Evolutionary conservation across 1,140 invertebrate genomes (phyloP).

Genomic region (Drosophila sechellia): DNA sequence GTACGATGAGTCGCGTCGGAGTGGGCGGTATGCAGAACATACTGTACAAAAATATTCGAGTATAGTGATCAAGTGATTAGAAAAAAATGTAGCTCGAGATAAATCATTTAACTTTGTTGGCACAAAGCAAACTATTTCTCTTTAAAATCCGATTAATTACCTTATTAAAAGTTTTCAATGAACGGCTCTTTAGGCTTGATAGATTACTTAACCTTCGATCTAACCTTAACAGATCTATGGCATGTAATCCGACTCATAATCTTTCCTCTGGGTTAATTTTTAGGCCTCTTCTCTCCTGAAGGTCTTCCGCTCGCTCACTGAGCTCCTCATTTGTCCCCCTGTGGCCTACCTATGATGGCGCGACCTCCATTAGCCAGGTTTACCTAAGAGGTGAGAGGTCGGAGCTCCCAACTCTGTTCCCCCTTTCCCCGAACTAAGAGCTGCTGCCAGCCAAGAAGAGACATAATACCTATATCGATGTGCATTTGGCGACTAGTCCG

Average conservation of each 20-base stretch:
- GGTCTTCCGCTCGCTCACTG: not conserved
- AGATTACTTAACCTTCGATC: not conserved
- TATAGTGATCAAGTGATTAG: too few relatives aligned
- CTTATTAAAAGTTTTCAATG: too few relatives aligned
- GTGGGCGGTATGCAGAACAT: not conserved
- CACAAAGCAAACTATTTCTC: too few relatives aligned
- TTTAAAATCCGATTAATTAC: too few relatives aligned
- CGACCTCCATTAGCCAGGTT: conserved; percentile 7
- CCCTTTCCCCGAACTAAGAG: not conserved
- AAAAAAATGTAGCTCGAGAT: too few relatives aligned
- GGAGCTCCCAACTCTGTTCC: not conserved
- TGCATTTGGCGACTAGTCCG: conserved; percentile 22
- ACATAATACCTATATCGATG: conserved; percentile 47
- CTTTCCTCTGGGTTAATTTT: not conserved
- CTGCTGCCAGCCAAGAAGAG: conserved; percentile 20
- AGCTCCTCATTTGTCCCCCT: not conserved
- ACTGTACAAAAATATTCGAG: too few relatives aligned
- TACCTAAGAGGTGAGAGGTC: not conserved
- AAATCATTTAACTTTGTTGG: too few relatives aligned
- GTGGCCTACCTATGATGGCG: conserved; percentile 12
- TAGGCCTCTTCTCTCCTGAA: conserved; percentile 12
- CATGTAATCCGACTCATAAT: not conserved
- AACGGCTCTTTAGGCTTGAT: too few relatives aligned
- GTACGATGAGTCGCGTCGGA: conserved; percentile 15
- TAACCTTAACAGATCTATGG: too few relatives aligned